phyloP scores from a whole-genome alignment of 2,797 vertebrate species.

The Iguana delicatissima region DNA sequence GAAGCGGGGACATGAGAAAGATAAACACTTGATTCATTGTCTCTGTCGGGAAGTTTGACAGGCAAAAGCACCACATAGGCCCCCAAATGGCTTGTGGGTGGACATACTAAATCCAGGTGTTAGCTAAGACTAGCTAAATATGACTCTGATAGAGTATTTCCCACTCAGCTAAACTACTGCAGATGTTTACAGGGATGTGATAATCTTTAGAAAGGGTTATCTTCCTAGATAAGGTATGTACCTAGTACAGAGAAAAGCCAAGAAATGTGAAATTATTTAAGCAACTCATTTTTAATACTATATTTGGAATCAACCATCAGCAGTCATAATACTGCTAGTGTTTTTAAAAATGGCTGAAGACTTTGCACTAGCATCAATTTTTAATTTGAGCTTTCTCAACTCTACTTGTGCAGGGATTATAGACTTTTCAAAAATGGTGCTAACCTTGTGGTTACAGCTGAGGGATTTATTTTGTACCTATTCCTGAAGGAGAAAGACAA shows the following conservation, averaged over 20 bases:
- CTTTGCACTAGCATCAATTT: background rate
- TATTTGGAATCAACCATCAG: slow-evolving; percentile 5
- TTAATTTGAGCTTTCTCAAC: background rate
- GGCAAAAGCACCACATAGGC: background rate
- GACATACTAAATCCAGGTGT: background rate
- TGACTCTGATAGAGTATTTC: slow-evolving; percentile 9
- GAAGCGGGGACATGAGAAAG: background rate
- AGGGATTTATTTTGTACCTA: background rate
- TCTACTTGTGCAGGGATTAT: slow-evolving; percentile 2
- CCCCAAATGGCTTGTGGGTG: background rate
- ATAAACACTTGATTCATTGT: background rate
- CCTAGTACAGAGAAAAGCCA: background rate
- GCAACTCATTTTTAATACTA: background rate
- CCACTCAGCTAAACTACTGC: background rate
- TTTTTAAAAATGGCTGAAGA: background rate
- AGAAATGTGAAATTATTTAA: background rate
- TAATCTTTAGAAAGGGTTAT: background rate
- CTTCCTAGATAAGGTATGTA: background rate
- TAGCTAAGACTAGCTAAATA: background rate
- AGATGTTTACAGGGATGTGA: background rate
- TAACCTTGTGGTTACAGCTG: background rate
- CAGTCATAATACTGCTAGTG: background rate
- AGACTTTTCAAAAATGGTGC: slow-evolving; percentile 12
- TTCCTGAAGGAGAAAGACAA: background rate
- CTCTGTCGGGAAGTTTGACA: background rate